Base-by-base conservation (phyloP, 2,797 vertebrate species). In the Taeniopygia guttata region DNA sequence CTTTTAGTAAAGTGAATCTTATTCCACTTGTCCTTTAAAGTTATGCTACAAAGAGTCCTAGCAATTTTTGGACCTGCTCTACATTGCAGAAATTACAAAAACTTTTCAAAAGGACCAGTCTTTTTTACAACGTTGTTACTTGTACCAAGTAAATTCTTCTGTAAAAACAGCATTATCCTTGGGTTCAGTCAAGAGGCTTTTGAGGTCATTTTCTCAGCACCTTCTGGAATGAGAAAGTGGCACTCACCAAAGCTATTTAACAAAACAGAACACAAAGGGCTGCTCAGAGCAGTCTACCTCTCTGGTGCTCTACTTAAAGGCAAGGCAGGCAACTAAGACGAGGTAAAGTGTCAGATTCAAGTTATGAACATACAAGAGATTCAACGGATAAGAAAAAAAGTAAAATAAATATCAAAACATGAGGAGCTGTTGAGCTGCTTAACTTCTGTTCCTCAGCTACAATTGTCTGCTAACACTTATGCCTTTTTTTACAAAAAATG, bases 201-300 rank as follows among this genome's bases (percentile, higher is more conserved):
- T 81, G 51, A 94, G 51, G 83, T 78, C 14, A 93, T 73, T 93
- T 93, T 73, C 75, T 95, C 87, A 94, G 81, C 84, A 91, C 64
- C 75, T 82, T 90, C 75, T 80, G 89, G 82, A 95, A 85, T 49
- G 29, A 90, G n/a, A 91, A 93, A 79, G 59, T 74, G 63, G 74
- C 56, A 89, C 81, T 91, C 67, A 76, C 66, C 83, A 92, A 94
- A 91, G 84, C 34, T 63, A 63, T 84, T 81, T 87, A 76, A 90
- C 30, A 75, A 64, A 75, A 54, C 25, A 63, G 36, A 93, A 76
- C 40, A 76, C 21, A 86, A 56, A 66, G 40, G 36, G 81, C 70
- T 94, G 48, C 70, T 79, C 59, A 70, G 45, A 78, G 59, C 46
- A 86, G 40, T 43, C 83, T 43, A 15, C 32, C 43, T 69, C 76